Conservation (phyloP, 2,888 invertebrate genomes). For the Sesia bembeciformis region DNA sequence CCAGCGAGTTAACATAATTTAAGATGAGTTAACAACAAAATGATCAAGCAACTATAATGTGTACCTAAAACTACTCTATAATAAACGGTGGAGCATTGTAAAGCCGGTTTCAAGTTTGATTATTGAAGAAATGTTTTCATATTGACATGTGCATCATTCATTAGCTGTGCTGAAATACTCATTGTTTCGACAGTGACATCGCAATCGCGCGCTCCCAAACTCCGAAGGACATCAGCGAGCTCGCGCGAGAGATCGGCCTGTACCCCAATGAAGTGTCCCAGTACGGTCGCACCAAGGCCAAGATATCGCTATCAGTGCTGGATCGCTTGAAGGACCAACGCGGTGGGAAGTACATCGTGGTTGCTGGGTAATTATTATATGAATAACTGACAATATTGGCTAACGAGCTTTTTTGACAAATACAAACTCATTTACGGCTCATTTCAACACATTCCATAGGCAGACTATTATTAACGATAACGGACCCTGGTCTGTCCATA, state of each 20-base stretch:
- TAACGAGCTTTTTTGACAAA: neutral
- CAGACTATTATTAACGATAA: no score
- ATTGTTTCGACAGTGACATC: slow-evolving; percentile 81
- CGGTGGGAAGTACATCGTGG: slow-evolving; percentile 94
- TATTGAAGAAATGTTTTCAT: no score
- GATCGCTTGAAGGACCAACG: slow-evolving; percentile 80
- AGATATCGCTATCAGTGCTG: slow-evolving; percentile 87
- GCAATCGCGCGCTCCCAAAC: slow-evolving; percentile 90
- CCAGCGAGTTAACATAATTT: no score
- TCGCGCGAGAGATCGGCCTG: slow-evolving; percentile 91
- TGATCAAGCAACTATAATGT: no score
- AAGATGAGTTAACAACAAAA: no score
- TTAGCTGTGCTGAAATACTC: neutral
- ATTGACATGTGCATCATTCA: neutral
- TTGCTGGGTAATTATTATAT: slow-evolving; percentile 83
- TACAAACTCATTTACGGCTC: neutral
- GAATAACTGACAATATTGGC: neutral
- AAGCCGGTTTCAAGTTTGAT: no score
- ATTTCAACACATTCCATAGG: no score
- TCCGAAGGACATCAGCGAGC: slow-evolving; percentile 84
- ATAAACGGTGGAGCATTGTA: no score
- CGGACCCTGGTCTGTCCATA: no score
- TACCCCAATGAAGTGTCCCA: slow-evolving; percentile 86
- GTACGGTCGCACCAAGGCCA: slow-evolving; percentile 96
- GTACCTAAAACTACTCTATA: no score